phyloP scores from a whole-genome alignment of 2,888 invertebrate species.

The Matsumyia berberina region DNA sequence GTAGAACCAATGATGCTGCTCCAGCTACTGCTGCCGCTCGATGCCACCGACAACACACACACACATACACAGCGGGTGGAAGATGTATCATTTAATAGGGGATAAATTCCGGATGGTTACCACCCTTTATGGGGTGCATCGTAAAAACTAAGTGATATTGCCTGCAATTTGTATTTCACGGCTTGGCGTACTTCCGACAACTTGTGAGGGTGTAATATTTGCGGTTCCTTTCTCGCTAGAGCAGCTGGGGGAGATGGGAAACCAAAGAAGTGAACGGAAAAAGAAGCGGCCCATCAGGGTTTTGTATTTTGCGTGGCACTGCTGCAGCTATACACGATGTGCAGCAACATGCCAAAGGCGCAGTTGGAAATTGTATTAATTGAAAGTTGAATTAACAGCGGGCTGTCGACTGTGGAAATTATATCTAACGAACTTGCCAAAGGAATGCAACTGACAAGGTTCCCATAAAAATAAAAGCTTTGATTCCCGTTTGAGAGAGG shows the following conservation, averaged over 20 bases:
- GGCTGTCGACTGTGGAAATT: conserved; percentile 44
- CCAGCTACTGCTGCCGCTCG: conserved; percentile 8
- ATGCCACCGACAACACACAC: conserved; percentile 12
- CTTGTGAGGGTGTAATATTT: conserved; percentile 75
- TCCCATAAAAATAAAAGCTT: too few species aligned
- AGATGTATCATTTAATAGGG: conserved; percentile 75
- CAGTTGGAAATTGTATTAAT: conserved; percentile 68
- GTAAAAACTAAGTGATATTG: conserved; percentile 77
- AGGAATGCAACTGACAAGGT: too few species aligned
- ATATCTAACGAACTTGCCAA: too few species aligned
- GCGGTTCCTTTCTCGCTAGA: conserved; percentile 43
- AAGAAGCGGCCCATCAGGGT: conserved; percentile 28
- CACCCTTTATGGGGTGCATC: conserved; percentile 76
- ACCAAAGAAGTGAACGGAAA: conserved; percentile 4
- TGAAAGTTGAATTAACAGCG: conserved; percentile 67
- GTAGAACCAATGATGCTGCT: conserved; percentile 52
- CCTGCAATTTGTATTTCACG: conserved; percentile 77
- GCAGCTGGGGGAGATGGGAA: background rate
- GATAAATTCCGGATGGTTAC: conserved; percentile 76
- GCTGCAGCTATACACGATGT: conserved; percentile 31
- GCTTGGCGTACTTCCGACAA: conserved; percentile 76
- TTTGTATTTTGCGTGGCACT: conserved; percentile 29
- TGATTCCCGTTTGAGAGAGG: too few species aligned
- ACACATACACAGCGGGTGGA: conserved; percentile 31
- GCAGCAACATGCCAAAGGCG: conserved; percentile 33